Base-by-base conservation (phyloP, 2,797 vertebrate genomes). In the Scolopax rusticola region DNA sequence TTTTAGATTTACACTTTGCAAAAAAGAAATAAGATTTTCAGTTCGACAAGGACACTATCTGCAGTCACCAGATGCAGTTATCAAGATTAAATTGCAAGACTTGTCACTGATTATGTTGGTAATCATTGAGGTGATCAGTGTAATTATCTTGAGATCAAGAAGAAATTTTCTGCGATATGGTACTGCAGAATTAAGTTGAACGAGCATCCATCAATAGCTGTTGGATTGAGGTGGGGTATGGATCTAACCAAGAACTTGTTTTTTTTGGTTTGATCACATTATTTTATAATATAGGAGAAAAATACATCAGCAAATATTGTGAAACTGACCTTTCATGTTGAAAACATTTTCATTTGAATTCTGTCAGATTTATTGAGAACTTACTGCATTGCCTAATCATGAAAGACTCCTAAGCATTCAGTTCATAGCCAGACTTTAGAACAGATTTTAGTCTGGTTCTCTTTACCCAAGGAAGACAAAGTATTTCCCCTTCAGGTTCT, bases 51-150 rank as follows among this genome's bases (percentile, higher is more conserved):
- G 82, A 75, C 69, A 92, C 85, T 76, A 74, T 95, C 83, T 96
- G 91, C 86, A 94, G 86, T 94, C 91, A 87, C 73, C 91, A 96
- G 83, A 64, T 96, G 95, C 84, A 95, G 75, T 96, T 96, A 92
- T 74, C 75, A 89, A 68, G 68, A 94, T 90, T 75, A 73, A 90
- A 92, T 95, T 93, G 67, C 68, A 78, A 81, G 80, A 86, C 56
- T 94, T 91, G 77, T 76, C 64, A 86, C 74, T 84, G 89, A 92
- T 93, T 94, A 84, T 95, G 59, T 65, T 93, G 63, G 68, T 92
- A 89, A 80, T 87, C 93, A 93, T 88, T 89, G 93, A 93, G 64
- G 74, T 96, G 87, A 92, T 96, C 92, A 85, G 75, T 87, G 63
- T 92, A 93, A 96, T 97, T 96, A 95, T 87, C 74, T 75, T 94